Base-by-base conservation (phyloP, 2,888 invertebrate genomes). In the Silvanus unidentatus region DNA sequence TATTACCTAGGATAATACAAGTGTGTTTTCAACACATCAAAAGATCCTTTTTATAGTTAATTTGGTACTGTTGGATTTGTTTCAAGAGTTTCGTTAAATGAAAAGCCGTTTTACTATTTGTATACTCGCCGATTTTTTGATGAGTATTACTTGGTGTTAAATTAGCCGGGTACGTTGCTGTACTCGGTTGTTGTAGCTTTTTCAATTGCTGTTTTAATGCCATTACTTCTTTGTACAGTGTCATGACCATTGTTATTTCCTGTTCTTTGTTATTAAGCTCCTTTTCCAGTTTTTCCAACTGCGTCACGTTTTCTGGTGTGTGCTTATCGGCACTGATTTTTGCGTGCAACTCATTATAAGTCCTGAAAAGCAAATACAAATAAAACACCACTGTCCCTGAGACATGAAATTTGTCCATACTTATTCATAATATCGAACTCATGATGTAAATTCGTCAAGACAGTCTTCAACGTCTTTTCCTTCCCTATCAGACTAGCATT, bases 171-270 rank as follows among this genome's bases (percentile, higher is more conserved):
- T n/a, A n/a, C 10, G 57, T 46, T 10, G 63, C 40, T 4, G 60
- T 59, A 1, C 59, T 57, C 39, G 62, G 54, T 39, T 66, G 61
- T 48, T 65, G 67, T 42, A 70, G 50, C 10, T 49, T 49, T 52
- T 62, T 68, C 5, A 71, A 65, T 55, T 72, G 71, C 38, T 70
- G 63, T 50, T 72, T 72, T 37, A 70, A 51, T 2, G 69, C 68
- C 36, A 69, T 36, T n/a, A 73, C 70, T 52, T 73, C 72, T 34
- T 68, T 69, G 46, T 69, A 72, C 13, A 73, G 52, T 1, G 64
- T 52, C 68, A 72, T 70, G 13, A 72, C 71, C 66, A 71, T 70
- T 9, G 63, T 65, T 3, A 72, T 72, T 53, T 72, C 73, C 41
- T 70, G 68, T 52, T 73, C 72, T 51, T 72, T 73, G 36, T 65